A percentile compares a stretch with the other conserved stretches of the same genome.
Evolutionary conservation across 2,113 vertebrate species (phyloP).

Genomic region (Callipepla squamata): DNA sequence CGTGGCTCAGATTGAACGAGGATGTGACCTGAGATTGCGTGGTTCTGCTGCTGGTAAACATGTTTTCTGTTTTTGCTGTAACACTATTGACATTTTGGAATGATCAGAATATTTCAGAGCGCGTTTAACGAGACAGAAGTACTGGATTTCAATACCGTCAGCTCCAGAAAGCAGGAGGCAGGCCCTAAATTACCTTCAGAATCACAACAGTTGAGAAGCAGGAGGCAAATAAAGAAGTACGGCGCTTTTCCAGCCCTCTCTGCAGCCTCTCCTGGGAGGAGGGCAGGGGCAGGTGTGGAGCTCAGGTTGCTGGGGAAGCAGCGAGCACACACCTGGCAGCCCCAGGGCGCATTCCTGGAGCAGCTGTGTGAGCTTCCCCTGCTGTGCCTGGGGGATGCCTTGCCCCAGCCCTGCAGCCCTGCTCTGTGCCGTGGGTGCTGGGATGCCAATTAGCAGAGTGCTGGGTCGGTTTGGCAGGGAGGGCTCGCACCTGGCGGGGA

Average conservation of each 20-base stretch:
- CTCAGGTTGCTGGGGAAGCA: background rate
- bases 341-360: slow-evolving; percentile 49
- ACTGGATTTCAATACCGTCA: slow-evolving; percentile 49
- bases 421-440: background rate
- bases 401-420: background rate
- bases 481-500: background rate
- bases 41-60: slow-evolving; percentile 42
- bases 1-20: background rate
- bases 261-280: background rate
- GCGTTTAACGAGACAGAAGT: slow-evolving; percentile 21
- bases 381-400: background rate
- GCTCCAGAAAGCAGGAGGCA: slow-evolving; percentile 19
- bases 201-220: background rate
- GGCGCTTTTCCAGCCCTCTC: background rate
- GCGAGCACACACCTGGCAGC: slow-evolving; percentile 17
- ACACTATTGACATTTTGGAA: slow-evolving; percentile 41
- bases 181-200: slow-evolving; percentile 42
- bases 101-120: slow-evolving; percentile 48
- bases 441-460: background rate
- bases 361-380: slow-evolving; percentile 34
- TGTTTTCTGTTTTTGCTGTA: slow-evolving; percentile 27
- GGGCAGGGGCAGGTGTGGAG: background rate
- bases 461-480: rapidly evolving
- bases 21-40: slow-evolving; percentile 24
- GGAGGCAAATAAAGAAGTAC: too few relatives aligned